Conservation (phyloP, 2,797 vertebrate species). For the Dendrocincla fuliginosa region DNA sequence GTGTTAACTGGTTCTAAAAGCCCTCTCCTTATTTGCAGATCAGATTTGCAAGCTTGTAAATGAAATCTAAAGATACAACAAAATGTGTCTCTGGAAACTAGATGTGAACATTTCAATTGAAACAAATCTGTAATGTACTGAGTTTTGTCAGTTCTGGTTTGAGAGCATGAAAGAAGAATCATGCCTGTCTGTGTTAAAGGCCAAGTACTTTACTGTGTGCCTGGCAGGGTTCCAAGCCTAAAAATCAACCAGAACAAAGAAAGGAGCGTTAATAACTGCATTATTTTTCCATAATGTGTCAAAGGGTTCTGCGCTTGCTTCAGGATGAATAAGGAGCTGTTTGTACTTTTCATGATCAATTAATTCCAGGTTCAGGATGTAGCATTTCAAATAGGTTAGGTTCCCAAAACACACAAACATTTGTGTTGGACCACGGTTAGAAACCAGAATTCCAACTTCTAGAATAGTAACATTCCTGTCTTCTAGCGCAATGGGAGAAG, state of each 20-base stretch:
- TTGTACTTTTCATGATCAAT: slow-evolving; percentile 79
- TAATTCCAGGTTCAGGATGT: slow-evolving; percentile 78
- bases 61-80: background rate
- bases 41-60: slow-evolving; percentile 35
- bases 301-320: slow-evolving; percentile 67
- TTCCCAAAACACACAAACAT: slow-evolving; percentile 73
- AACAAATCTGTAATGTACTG: slow-evolving; percentile 33
- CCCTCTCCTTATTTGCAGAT: slow-evolving; percentile 11
- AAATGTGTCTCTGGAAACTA: background rate
- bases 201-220: slow-evolving; percentile 71
- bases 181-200: slow-evolving; percentile 62
- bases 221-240: slow-evolving; percentile 70
- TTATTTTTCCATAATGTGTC: slow-evolving; percentile 80
- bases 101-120: slow-evolving; percentile 18
- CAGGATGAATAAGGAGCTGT: slow-evolving; percentile 69
- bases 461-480: slow-evolving; percentile 81
- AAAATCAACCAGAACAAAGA: slow-evolving; percentile 70
- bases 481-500: slow-evolving; percentile 78
- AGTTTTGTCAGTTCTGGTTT: slow-evolving; percentile 62
- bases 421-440: slow-evolving; percentile 77
- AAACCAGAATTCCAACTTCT: slow-evolving; percentile 78
- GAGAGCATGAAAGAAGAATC: slow-evolving; percentile 64
- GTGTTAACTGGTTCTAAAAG: background rate
- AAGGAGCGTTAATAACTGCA: slow-evolving; percentile 72
- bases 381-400: slow-evolving; percentile 72